Evolutionary conservation across 2,113 vertebrate species (phyloP).

Genomic region (Dunckerocampus dactyliophorus): DNA sequence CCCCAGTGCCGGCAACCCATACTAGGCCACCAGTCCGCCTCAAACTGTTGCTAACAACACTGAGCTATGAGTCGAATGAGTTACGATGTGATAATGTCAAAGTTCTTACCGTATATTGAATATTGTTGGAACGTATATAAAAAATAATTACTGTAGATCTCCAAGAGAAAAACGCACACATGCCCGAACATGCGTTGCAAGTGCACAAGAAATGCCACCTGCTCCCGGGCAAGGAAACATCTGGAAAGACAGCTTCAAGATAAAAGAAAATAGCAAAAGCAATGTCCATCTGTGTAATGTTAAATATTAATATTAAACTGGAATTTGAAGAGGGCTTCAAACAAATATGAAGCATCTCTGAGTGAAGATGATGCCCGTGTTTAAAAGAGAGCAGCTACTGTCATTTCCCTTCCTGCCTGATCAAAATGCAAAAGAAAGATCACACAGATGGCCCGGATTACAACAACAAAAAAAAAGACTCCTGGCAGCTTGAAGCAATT

Average conservation of each 20-base stretch:
- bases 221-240: neutral
- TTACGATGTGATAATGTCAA: too few species aligned
- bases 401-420: neutral
- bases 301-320: neutral
- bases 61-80: too few species aligned
- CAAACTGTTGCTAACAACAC: too few species aligned
- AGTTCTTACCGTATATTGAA: too few species aligned
- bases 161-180: neutral
- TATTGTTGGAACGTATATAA: too few species aligned
- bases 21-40: too few species aligned
- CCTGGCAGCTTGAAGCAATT: neutral
- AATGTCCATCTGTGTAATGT: neutral
- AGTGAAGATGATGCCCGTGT: neutral
- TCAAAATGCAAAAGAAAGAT: neutral
- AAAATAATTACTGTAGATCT: too few species aligned
- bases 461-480: neutral
- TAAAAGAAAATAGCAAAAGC: neutral
- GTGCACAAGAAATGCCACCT: neutral
- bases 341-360: neutral
- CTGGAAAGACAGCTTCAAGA: constrained; percentile 1
- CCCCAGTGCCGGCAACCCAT: too few species aligned
- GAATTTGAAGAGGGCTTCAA: neutral
- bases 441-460: neutral
- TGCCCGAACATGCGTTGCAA: neutral
- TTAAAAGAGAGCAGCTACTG: neutral